Evolutionary conservation across 92 coral and sea anemone genomes (phyloP).

Genomic region (Epizoanthus scotinus): DNA sequence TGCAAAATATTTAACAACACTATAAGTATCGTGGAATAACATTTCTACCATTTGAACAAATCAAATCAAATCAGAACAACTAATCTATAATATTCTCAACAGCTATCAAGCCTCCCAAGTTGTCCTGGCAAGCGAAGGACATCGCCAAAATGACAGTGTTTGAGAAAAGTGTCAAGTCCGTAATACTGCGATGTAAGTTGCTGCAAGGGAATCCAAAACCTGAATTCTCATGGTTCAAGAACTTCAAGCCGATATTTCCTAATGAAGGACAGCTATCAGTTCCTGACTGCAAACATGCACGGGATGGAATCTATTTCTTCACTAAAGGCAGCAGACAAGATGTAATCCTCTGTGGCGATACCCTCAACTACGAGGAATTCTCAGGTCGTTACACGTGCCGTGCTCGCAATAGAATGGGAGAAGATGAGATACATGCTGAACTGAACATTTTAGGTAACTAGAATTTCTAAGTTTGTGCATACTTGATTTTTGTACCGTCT

Average conservation of each 20-base stretch:
- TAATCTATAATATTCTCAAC: background rate
- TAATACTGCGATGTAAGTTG: background rate
- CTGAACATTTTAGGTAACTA: slow-evolving; percentile 18
- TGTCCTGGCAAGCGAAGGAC: background rate
- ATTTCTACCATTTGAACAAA: background rate
- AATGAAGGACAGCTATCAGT: background rate
- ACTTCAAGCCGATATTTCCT: slow-evolving; percentile 13
- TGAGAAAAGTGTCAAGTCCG: background rate
- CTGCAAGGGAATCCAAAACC: slow-evolving; percentile 25
- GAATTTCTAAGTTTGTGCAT: too few species aligned
- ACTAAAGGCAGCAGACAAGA: slow-evolving; percentile 29
- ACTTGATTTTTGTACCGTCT: too few species aligned
- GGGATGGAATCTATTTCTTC: slow-evolving; percentile 13
- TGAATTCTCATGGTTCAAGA: slow-evolving; percentile 21
- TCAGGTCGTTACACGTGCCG: slow-evolving; percentile 21
- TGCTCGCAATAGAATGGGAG: slow-evolving; percentile 15
- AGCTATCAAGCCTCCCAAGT: slow-evolving; percentile 30
- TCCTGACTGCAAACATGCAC: background rate
- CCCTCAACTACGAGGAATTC: slow-evolving; percentile 18
- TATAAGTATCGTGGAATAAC: background rate
- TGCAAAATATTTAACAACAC: too few species aligned
- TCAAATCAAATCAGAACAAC: background rate
- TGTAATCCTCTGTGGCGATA: slow-evolving; percentile 15
- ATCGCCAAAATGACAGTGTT: background rate
- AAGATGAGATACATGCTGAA: slow-evolving; percentile 8